Evolutionary conservation across 2,888 invertebrate genomes (phyloP), one percentile per base, ranked within the genome.

Genomic region (Pseudococcus viburni): DNA sequence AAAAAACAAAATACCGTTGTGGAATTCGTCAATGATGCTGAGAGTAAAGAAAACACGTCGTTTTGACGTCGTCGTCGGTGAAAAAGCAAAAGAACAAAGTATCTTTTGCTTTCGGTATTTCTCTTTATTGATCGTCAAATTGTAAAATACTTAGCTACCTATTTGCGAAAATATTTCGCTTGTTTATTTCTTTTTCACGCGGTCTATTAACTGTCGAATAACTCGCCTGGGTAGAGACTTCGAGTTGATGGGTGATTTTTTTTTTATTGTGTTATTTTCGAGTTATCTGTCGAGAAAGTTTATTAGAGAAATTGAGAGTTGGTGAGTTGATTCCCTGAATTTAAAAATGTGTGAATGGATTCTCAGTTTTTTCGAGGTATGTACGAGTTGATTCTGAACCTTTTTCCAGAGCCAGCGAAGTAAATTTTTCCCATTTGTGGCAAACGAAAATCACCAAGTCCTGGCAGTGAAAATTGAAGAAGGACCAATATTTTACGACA

Each of bases 81-180:
- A 26, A 15, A 15, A 73, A 73, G 17, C 6, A 73, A 39, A 68
- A 73, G 33, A 73, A 73, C 73, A 33, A 22, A 73, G 73, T 73
- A 33, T 73, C 73, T 73, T 73, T 33, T 73, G 33, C 22, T 64
- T 22, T 64, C 22, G 64, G 64, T 64, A 64, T 64, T 64, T 64
- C 59, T 59, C 64, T 64, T 33, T 73, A 73, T 73, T 73, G 73
- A 73, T 73, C 73, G 73, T 73, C 17, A 73, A 39, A 73, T 73
- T 73, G 33, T 39, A 73, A 33, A 68, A n/a, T n/a, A n/a, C 59
- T n/a, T 26, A 68, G 42, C 42, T 42, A 42, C 26, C 33, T 33
- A 73, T 73, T 73, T 33, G 33, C 12, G 42, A 17, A 73, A 73
- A 73, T 73, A 73, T 33, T 73, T 12, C 12, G 73, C 33, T 73